Evolutionary conservation across 2,797 vertebrate genomes (phyloP), one percentile per base, ranked within the genome.

Genomic region (Pangasius macronema): DNA sequence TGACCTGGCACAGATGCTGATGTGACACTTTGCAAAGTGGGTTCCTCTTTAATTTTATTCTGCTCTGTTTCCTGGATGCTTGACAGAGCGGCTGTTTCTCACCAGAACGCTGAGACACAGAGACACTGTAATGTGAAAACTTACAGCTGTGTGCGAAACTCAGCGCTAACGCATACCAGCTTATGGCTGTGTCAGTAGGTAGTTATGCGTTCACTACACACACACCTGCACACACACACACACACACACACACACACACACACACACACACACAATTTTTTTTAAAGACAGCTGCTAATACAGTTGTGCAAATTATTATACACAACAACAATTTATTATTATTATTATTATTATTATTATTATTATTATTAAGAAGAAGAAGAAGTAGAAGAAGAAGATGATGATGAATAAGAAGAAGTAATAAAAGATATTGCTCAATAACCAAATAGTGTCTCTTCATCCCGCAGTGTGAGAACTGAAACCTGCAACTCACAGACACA

Each of bases 381-480:
- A 49, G 46, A 53, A 14, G 5, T 2, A 36, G 18, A 70, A 68
- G 5, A 76, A 76, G 2, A 55, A 55, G 18, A 18, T 1, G 18
- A 57, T 1, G 22, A 14, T 5, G 2, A 46, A 61, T 63, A 49
- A 51, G 14, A 18, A 20, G 42, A 46, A 49, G 30, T 57, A 36
- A 39, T 10, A 30, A 49, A n/a, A 1, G 18, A 83, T 67, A 51
- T 83, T 83, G 61, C 81, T 83, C 16, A 67, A 83, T 67, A 83
- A 51, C 81, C 61, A 82, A 82, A 82, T 33, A 83, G 27, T 20
- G 61, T 33, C 42, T 67, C 16, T 2, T 67, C 16, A 30, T 4
- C 81, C 42, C 11, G 81, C 18, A 49, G 51, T 33, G 27, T 67
- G 81, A 67, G 81, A 83, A 83, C 81, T 51, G 81, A 83, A 83